These are phyloP conservation scores for Lysiphlebus fabarum DNA, from an alignment of 1,140 invertebrate species.

Conservation along the genomic window DNA sequence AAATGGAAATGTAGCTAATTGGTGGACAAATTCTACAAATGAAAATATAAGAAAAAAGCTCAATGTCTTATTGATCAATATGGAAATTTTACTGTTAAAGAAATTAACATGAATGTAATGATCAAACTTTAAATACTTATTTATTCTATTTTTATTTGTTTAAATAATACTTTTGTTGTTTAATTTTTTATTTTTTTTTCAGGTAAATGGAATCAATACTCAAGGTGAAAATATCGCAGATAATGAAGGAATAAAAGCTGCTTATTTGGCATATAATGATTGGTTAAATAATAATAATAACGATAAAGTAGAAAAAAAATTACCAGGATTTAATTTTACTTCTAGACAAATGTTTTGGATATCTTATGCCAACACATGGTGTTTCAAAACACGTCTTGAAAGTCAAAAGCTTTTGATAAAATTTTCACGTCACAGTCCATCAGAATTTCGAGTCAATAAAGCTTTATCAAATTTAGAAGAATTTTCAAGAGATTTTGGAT, in stretches of 20 bases:
- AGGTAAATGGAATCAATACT: constrained; percentile 84
- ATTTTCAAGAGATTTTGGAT: constrained; percentile 78
- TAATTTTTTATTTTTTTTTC: constrained; percentile 23
- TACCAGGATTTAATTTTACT: constrained; percentile 54
- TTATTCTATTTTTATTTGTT: background rate
- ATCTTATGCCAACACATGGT: constrained; percentile 52
- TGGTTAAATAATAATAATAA: constrained; percentile 68
- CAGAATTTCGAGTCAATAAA: constrained; percentile 54
- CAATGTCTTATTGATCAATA: constrained; percentile 72
- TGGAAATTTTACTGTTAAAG: constrained; percentile 61
- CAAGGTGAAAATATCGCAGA: constrained; percentile 90
- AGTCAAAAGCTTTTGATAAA: constrained; percentile 62
- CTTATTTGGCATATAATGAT: constrained; percentile 75
- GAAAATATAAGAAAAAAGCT: constrained; percentile 59
- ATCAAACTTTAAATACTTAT: background rate
- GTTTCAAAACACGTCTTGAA: constrained; percentile 60
- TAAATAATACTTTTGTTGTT: background rate
- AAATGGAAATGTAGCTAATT: constrained; percentile 63
- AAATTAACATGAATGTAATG: constrained; percentile 58
- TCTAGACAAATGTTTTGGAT: constrained; percentile 11
- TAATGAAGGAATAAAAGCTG: constrained; percentile 83
- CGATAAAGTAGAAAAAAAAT: constrained; percentile 60
- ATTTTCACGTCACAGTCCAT: constrained; percentile 74
- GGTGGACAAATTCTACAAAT: constrained; percentile 64
- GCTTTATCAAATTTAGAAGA: constrained; percentile 47